Base-by-base conservation (phyloP, 2,113 vertebrate genomes). In the Pelusios castaneus region DNA sequence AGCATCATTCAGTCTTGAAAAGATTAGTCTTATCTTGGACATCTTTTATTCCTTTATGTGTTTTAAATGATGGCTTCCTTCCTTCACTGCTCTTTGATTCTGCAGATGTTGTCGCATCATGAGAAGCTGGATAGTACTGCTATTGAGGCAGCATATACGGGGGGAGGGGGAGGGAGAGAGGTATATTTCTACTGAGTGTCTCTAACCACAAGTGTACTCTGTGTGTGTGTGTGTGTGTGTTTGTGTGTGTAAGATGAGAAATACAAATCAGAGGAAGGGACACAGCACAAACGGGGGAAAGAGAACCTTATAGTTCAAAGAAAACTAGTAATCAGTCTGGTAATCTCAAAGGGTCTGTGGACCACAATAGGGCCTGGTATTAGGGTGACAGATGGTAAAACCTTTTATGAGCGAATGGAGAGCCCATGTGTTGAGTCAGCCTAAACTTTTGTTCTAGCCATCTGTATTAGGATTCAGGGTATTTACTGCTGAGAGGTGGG, bases 81-180 rank as follows among this genome's bases (percentile, higher is more conserved):
- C 92, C 86, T 96, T 84, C n/a, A 12, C 79, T 94, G 96, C 89
- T 95, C 88, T 97, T 95, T 97, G 92, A 95, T 95, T 90, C 84
- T 91, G 73, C 88, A 96, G 91, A 94, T 94, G 92, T 76, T 87
- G 84, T 87, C 89, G 45, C 80, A 92, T 79, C 76, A 90, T 31
- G 47, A 51, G 43, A 60, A 43, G 31, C 90, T 38, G 45, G 27
- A 45, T 76, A 90, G 52, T 87, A 90, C 80, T 94, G 92, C 49
- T 91, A 47, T 2, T 0, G 85, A 94, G 47, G 47, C 52, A 81
- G 49, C 10, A 27, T 87, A 41, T 38, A 4, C 19, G 90, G 70
- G 38, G n/a, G n/a, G n/a, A n/a, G n/a, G n/a, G n/a, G n/a, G n/a
- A n/a, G n/a, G n/a, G n/a, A n/a, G n/a, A n/a, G n/a, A n/a, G n/a